phyloP scores from a whole-genome alignment of 2,113 vertebrate species.

The Pseudorectes ferrugineus region DNA sequence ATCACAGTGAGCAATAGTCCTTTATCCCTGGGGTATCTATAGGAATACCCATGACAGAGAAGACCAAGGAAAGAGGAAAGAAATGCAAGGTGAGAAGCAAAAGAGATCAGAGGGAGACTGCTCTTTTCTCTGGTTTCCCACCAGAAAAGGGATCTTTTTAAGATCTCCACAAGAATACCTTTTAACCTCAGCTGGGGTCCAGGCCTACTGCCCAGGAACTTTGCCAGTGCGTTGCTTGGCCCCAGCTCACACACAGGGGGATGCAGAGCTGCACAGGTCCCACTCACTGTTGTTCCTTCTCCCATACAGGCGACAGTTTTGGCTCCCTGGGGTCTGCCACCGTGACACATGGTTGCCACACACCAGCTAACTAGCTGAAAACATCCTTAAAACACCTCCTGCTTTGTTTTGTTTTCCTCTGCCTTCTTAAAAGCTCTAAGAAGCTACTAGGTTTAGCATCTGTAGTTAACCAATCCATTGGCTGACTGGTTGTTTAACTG shows the following conservation, averaged over 20 bases:
- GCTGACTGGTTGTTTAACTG: not conserved
- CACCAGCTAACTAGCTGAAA: not conserved
- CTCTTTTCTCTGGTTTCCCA: not conserved
- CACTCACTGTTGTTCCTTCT: not conserved
- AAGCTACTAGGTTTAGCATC: not conserved
- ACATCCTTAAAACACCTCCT: not conserved
- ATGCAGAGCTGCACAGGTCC: not conserved
- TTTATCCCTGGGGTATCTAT: not conserved
- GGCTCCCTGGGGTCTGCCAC: not conserved
- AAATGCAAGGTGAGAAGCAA: not conserved
- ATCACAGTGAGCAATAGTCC: not conserved
- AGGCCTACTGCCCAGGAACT: not conserved
- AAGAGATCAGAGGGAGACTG: not conserved
- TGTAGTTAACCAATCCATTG: not conserved
- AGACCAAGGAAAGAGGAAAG: not conserved
- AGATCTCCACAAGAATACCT: not conserved
- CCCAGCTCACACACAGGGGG: not conserved
- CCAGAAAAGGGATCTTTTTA: not conserved
- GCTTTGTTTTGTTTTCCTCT: not conserved
- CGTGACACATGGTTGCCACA: rapidly evolving
- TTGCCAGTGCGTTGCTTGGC: not conserved
- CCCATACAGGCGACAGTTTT: not conserved
- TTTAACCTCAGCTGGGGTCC: not conserved
- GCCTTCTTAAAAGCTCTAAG: not conserved
- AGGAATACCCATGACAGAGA: not conserved